A percentile compares a stretch with the other conserved stretches of the same genome.
Evolutionary conservation across 2,797 vertebrate genomes (phyloP).

Genomic region (Pantherophis alleghaniensis): DNA sequence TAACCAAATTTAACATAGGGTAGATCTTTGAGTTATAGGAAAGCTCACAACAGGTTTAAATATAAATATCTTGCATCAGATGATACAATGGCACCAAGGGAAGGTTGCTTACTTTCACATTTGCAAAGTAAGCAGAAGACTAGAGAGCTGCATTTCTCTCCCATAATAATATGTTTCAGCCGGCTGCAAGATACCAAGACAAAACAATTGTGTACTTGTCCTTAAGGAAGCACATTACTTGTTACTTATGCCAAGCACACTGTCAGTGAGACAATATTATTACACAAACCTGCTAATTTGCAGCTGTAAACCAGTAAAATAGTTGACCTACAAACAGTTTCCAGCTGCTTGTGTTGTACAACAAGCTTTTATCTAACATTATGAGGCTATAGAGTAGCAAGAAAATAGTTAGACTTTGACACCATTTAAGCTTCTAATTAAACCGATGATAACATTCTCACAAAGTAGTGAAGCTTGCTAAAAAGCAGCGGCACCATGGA

Average conservation of each 20-base stretch:
- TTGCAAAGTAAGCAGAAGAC: neutral
- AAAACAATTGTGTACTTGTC: constrained; percentile 1
- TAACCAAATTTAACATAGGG: neutral
- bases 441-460: neutral
- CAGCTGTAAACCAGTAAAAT: neutral
- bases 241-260: neutral
- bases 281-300: neutral
- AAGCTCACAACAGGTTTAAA: neutral
- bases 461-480: neutral
- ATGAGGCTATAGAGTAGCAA: constrained; percentile 8
- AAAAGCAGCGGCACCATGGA: constrained; percentile 14
- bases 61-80: neutral
- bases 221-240: neutral
- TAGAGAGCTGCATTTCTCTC: neutral
- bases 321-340: constrained; percentile 12
- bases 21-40: neutral
- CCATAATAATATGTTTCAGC: neutral
- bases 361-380: constrained; percentile 19
- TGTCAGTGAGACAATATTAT: neutral
- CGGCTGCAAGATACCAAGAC: neutral
- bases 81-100: neutral
- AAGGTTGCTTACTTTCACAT: neutral
- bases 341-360: constrained; percentile 2
- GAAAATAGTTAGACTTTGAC: constrained; percentile 14
- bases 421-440: constrained; percentile 22